phyloP scores from a whole-genome alignment of 2,797 vertebrate genomes.

The Anguilla anguilla region DNA sequence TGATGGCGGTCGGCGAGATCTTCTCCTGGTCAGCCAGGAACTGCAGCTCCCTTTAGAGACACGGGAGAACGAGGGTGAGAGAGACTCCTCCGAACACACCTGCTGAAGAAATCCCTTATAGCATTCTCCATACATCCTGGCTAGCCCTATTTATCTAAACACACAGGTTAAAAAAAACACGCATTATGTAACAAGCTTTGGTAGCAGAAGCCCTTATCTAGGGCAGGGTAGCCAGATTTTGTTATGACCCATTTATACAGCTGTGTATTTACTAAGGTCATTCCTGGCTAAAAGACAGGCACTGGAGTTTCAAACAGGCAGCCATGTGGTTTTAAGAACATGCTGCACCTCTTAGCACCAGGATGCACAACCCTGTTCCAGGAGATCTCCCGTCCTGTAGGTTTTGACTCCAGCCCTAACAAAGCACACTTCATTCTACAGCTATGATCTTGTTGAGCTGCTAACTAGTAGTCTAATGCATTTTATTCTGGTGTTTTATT shows the following conservation, averaged over 20 bases:
- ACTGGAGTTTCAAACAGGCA: not conserved
- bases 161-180: not conserved
- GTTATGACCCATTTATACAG: not conserved
- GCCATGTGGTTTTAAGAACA: not conserved
- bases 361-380: not conserved
- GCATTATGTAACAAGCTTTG: not conserved
- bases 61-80: not conserved
- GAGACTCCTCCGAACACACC: not conserved
- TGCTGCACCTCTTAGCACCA: too few species aligned
- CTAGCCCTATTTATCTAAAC: not conserved
- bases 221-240: not conserved
- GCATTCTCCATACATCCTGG: not conserved
- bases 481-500: not conserved
- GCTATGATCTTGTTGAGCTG: too few species aligned
- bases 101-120: not conserved
- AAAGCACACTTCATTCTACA: too few species aligned
- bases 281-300: not conserved
- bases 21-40: slow-evolving; percentile 86
- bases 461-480: not conserved
- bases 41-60: slow-evolving; percentile 81
- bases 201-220: not conserved
- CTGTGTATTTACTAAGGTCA: not conserved
- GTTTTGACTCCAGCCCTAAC: too few species aligned
- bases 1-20: slow-evolving; percentile 87
- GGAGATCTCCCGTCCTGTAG: not conserved